Conservation (phyloP, 2,113 vertebrate species). For the Hippocampus zosterae region DNA sequence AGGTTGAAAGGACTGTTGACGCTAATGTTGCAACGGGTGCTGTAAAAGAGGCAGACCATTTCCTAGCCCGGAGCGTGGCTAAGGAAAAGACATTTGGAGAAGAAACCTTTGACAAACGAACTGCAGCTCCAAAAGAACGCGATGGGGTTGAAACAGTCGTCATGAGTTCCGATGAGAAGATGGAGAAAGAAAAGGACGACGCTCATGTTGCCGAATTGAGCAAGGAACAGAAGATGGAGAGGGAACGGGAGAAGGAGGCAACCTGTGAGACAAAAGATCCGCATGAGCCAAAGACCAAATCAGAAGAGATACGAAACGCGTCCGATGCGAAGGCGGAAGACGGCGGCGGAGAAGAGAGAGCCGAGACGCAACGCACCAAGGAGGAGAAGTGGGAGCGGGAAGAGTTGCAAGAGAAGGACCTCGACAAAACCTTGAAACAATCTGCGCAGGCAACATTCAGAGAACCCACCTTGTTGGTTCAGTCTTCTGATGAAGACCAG, state of each 20-base stretch:
- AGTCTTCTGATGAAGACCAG: conserved; percentile 70
- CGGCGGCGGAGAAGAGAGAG: conserved; percentile 31
- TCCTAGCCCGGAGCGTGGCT: not conserved
- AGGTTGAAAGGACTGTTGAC: conserved; percentile 10
- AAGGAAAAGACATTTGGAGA: conserved; percentile 14
- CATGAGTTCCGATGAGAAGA: conserved; percentile 35
- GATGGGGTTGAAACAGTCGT: conserved; percentile 11
- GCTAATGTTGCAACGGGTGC: conserved; percentile 27
- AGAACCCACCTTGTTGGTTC: conserved; percentile 55
- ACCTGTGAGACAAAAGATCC: conserved; percentile 32
- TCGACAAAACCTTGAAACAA: conserved; percentile 47
- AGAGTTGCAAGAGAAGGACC: conserved; percentile 60
- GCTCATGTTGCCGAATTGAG: conserved; percentile 59
- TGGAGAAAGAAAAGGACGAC: conserved; percentile 63
- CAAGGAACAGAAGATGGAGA: conserved; percentile 69
- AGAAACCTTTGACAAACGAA: conserved; percentile 19
- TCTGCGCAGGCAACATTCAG: conserved; percentile 13
- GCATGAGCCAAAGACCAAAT: conserved; percentile 41
- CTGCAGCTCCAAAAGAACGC: conserved; percentile 19
- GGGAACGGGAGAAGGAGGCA: conserved; percentile 58
- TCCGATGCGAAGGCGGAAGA: conserved; percentile 22
- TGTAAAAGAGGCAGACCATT: conserved; percentile 16
- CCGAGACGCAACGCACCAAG: conserved; percentile 37
- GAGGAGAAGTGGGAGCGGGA: conserved; percentile 67
- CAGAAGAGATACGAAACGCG: conserved; percentile 19